Conservation (phyloP, 2,797 vertebrate species). For the Urocyon cinereoargenteus region DNA sequence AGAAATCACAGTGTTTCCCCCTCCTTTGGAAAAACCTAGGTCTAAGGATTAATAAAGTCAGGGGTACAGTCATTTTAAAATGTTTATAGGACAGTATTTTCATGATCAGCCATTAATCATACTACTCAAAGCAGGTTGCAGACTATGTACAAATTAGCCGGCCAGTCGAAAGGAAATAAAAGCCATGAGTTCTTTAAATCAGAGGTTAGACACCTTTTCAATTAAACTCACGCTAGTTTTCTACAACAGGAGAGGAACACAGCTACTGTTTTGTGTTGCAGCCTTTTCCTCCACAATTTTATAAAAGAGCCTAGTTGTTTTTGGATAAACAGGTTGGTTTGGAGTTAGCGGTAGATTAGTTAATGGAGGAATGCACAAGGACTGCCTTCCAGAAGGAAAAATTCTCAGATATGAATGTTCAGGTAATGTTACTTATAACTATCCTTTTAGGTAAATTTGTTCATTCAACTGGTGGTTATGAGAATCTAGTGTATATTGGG, state of each 20-base stretch:
- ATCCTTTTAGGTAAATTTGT: not conserved
- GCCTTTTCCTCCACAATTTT: not conserved
- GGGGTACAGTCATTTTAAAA: not conserved
- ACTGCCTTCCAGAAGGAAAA: not conserved
- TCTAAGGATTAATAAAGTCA: not conserved
- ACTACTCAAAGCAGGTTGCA: not conserved
- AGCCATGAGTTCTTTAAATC: not conserved
- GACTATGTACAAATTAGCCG: not conserved
- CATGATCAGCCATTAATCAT: not conserved
- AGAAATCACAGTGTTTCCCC: not conserved
- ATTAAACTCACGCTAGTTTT: not conserved
- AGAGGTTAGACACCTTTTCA: not conserved
- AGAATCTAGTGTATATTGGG: not conserved
- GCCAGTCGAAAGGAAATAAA: not conserved
- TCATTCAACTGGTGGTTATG: slow-evolving; percentile 18
- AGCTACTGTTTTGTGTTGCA: not conserved
- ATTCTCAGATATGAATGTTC: not conserved
- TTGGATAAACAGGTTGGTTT: not conserved
- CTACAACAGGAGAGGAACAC: not conserved
- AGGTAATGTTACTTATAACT: not conserved
- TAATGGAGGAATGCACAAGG: not conserved
- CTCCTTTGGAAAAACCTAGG: not conserved
- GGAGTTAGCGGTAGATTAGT: not conserved
- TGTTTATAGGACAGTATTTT: slow-evolving; percentile 29
- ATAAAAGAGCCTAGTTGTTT: not conserved